These are phyloP conservation scores for Malacoraja senta DNA, from an alignment of 2,797 vertebrate genomes.

Conservation along the genomic window DNA sequence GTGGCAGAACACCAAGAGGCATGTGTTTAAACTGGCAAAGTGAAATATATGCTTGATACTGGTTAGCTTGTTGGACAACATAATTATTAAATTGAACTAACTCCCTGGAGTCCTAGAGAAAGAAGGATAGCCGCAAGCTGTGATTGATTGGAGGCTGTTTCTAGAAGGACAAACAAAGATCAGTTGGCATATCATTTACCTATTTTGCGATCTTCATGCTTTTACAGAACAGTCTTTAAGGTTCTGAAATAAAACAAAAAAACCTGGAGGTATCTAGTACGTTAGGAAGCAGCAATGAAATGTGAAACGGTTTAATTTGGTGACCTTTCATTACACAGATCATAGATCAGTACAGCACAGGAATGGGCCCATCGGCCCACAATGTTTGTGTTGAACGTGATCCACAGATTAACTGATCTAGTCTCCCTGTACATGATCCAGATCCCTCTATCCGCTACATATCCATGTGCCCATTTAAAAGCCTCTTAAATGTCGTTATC, in stretches of 20 bases:
- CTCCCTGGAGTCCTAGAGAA: background rate
- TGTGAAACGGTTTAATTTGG: too few relatives aligned
- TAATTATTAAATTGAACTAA: background rate
- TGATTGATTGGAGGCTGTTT: background rate
- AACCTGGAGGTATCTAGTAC: background rate
- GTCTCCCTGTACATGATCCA: too few relatives aligned
- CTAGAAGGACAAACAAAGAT: background rate
- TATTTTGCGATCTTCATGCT: background rate
- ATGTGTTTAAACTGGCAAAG: too few relatives aligned
- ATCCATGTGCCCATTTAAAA: too few relatives aligned
- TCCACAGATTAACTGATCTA: too few relatives aligned
- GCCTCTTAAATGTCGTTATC: too few relatives aligned
- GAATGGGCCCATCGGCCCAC: too few relatives aligned
- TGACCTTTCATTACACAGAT: background rate
- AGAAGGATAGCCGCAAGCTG: background rate
- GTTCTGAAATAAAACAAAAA: background rate
- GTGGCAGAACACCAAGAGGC: too few relatives aligned
- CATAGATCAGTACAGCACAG: background rate
- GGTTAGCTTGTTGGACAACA: background rate
- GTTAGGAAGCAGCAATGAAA: too few relatives aligned
- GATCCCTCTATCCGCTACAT: too few relatives aligned
- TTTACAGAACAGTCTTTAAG: background rate
- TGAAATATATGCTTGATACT: too few relatives aligned
- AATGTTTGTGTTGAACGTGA: too few relatives aligned
- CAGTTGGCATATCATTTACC: background rate